Conservation (phyloP, 2,888 invertebrate species). For the Scaeva pyrastri region DNA sequence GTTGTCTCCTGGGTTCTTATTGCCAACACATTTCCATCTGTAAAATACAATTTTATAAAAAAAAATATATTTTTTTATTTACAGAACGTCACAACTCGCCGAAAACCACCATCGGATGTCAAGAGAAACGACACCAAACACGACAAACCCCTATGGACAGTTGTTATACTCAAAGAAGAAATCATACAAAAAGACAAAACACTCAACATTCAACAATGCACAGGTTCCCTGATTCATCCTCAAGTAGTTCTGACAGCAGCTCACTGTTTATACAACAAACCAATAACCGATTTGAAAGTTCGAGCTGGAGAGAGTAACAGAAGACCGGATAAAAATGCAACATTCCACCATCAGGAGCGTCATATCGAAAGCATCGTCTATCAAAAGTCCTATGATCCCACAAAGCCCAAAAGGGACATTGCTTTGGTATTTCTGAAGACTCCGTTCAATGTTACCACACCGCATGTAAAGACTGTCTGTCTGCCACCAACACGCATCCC, state of each 20-base stretch:
- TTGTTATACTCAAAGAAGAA: conserved; percentile 83
- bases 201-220: conserved; percentile 84
- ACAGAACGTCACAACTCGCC: conserved; percentile 27
- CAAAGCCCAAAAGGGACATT: conserved; percentile 89
- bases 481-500: conserved; percentile 86
- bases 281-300: conserved; percentile 81
- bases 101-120: not conserved
- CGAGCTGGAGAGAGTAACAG: conserved; percentile 94
- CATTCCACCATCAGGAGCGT: conserved; percentile 90
- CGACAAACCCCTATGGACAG: conserved; percentile 85
- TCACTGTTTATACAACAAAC: conserved; percentile 87
- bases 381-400: conserved; percentile 87
- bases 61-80: not conserved
- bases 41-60: too few species aligned
- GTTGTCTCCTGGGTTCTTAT: too few species aligned
- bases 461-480: conserved; percentile 89
- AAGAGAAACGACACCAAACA: conserved; percentile 21
- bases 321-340: conserved; percentile 88
- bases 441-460: conserved; percentile 85
- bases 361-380: conserved; percentile 85
- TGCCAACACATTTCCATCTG: too few species aligned
- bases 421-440: conserved; percentile 88
- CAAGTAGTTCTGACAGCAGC: conserved; percentile 91
- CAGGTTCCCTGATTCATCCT: conserved; percentile 81
- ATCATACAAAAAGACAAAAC: conserved; percentile 51